Evolutionary conservation across 2,797 vertebrate species (phyloP), one percentile per base, ranked within the genome.

Genomic region (Naso thynnoides): DNA sequence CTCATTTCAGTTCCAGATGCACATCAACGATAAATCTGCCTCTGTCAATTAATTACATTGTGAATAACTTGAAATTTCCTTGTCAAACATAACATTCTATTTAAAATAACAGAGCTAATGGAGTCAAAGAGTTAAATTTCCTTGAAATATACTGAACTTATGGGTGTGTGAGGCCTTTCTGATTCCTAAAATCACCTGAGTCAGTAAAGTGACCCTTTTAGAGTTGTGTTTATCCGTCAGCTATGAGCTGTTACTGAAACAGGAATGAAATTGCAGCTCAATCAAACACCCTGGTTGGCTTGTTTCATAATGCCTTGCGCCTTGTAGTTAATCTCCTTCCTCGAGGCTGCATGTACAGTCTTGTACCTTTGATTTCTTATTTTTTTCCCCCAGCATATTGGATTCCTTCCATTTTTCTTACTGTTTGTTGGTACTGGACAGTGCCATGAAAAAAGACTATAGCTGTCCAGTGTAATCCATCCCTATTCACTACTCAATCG

Each of bases 391-490:
- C n/a, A n/a, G n/a, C n/a, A n/a, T n/a, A n/a, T n/a, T n/a, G n/a
- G n/a, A n/a, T n/a, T n/a, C n/a, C n/a, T n/a, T n/a, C n/a, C n/a
- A n/a, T n/a, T n/a, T n/a, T n/a, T n/a, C n/a, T n/a, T n/a, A n/a
- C n/a, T n/a, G n/a, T n/a, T n/a, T n/a, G n/a, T n/a, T n/a, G n/a
- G n/a, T n/a, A n/a, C n/a, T n/a, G n/a, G n/a, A n/a, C n/a, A n/a
- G n/a, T n/a, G n/a, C n/a, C n/a, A n/a, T n/a, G n/a, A n/a, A n/a
- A n/a, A n/a, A 69, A 65, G 59, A 48, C 33, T 49, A 47, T 23
- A 24, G 23, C 26, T 57, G 57, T 16, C 41, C 3, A 47, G 41
- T 65, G 73, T 87, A 90, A 91, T 87, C 82, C 84, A 52, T 61
- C 55, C 45, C 48, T 54, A 54, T 66, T 79, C 47, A 76, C 79